Evolutionary conservation across 2,797 vertebrate genomes (phyloP).

Genomic region (Chlorospingus semifuscus): DNA sequence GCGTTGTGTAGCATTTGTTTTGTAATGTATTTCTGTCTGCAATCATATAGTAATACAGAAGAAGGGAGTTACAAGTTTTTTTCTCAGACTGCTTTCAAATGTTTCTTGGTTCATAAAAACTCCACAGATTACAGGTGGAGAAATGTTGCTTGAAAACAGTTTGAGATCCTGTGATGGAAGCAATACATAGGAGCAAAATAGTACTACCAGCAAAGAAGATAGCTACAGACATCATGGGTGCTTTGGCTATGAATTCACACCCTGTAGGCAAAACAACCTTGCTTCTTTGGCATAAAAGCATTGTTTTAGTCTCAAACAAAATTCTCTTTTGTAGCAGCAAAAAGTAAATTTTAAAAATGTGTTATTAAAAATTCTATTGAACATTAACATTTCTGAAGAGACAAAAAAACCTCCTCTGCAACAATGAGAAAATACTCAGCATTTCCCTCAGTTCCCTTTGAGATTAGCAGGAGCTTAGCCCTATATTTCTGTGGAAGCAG

Average conservation of each 20-base stretch:
- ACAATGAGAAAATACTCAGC: background rate
- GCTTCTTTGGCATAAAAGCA: conserved; percentile 1
- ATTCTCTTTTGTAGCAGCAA: background rate
- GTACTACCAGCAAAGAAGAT: background rate
- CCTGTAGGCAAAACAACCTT: background rate
- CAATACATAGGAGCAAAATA: background rate
- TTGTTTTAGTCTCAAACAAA: background rate
- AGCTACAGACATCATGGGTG: background rate
- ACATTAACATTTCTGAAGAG: background rate
- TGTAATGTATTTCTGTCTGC: background rate
- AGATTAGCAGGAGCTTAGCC: background rate
- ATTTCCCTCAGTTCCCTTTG: background rate
- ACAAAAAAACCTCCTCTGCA: background rate
- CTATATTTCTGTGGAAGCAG: background rate
- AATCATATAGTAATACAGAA: background rate
- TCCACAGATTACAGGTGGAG: background rate
- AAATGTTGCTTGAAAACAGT: background rate
- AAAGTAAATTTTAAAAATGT: background rate
- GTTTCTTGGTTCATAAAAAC: background rate
- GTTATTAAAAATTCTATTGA: conserved; percentile 16
- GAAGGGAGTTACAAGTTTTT: background rate
- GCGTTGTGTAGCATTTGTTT: background rate
- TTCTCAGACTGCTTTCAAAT: background rate
- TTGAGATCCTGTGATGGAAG: background rate
- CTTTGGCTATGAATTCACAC: conserved; percentile 2